Conservation (phyloP, 2,797 vertebrate species). For the Gadopsis bispinosus region DNA sequence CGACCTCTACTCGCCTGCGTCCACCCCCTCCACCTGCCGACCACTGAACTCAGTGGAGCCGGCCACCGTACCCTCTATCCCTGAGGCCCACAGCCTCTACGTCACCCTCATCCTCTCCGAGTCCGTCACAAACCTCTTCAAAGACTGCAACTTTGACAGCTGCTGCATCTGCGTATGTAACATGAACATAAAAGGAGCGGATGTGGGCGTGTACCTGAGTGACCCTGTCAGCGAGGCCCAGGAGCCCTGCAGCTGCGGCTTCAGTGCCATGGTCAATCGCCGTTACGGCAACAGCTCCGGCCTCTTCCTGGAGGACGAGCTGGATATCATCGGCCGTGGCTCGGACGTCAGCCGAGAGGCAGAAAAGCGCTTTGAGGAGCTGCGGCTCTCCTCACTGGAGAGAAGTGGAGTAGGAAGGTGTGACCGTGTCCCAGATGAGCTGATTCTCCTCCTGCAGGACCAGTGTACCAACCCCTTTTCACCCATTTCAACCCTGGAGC, state of each 20-base stretch:
- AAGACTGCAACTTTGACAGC: conserved; percentile 99
- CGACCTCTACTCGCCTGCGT: conserved; percentile 96
- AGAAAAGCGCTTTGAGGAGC: conserved; percentile 94
- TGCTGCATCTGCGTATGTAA: conserved; percentile 99
- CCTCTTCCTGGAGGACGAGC: conserved; percentile 97
- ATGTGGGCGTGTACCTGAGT: conserved; percentile 96
- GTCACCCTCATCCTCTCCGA: conserved; percentile 99
- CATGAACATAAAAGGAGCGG: conserved; percentile 99
- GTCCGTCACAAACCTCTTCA: conserved; percentile 98
- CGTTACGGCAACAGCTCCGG: conserved; percentile 96
- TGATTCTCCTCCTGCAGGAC: conserved; percentile 95
- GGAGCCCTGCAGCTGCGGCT: conserved; percentile 94
- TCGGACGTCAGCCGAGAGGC: conserved; percentile 93
- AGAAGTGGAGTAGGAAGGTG: conserved; percentile 72
- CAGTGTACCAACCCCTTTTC: conserved; percentile 98
- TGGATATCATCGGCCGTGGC: conserved; percentile 95
- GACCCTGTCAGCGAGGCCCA: conserved; percentile 94
- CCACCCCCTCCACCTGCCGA: conserved; percentile 96
- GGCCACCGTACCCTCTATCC: conserved; percentile 94
- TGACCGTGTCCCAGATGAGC: conserved; percentile 91
- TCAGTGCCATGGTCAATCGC: conserved; percentile 97
- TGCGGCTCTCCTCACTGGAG: conserved; percentile 88
- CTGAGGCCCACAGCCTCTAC: conserved; percentile 98
- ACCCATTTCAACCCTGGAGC: conserved; percentile 83
- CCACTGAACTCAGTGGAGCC: conserved; percentile 98